Evolutionary conservation across 2,888 invertebrate species (phyloP), one percentile per base, ranked within the genome.

Genomic region (Tortricodes alternella): DNA sequence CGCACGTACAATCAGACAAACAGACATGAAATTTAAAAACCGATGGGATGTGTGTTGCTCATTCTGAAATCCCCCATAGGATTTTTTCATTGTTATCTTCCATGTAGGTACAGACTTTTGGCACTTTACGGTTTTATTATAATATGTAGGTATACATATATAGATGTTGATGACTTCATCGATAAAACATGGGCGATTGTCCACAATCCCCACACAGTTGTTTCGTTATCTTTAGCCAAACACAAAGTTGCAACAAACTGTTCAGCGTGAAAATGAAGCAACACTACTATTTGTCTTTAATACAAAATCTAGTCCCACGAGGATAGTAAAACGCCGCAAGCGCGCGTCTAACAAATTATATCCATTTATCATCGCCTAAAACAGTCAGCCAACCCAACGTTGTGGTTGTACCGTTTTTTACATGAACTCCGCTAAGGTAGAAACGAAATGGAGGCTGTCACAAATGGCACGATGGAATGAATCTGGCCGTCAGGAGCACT

Each of bases 401-500:
- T 16, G 43, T 43, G 43, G 21, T 21, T 24, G 21, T 46, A n/a
- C 11, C 2, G 18, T 13, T 46, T 46, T 44, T 18, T 44, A 32
- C 44, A 15, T 44, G 11, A 34, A 34, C 34, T 9, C 24, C 18
- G 16, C 18, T 9, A 27, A 29, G 6, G 7, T 44, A 8, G 16
- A 44, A 27, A 7, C 44, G 18, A 44, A 46, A 39, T 32, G 23
- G 53, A 6, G 18, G 23, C 53, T 41, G 48, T 55, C 55, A 43
- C 48, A 55, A 23, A 56, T 43, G 49, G n/a, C 34, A 35, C 21
- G 66, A 56, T 62, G 67, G 55, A 52, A 55, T 34, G 44, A 56
- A 56, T 56, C 56, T 56, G 56, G 37, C 55, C 49, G 56, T 50
- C 37, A 50, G 56, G 62, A 72, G 73, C 81, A 85, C 85, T 85